phyloP scores from a whole-genome alignment of 2,888 invertebrate genomes.

The Mesorhabditis belari region DNA sequence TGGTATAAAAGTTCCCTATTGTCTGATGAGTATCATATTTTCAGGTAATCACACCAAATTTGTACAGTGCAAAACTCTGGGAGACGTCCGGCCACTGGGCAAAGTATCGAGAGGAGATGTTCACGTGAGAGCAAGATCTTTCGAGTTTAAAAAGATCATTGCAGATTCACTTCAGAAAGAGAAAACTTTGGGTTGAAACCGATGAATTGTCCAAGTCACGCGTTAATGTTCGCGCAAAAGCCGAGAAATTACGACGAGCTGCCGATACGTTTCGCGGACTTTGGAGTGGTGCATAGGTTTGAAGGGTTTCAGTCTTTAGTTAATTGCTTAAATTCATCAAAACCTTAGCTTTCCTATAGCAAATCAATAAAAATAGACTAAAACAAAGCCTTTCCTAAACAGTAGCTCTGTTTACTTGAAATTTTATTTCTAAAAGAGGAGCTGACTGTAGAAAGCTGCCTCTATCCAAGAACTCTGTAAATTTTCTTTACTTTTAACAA shows the following conservation, averaged over 20 bases:
- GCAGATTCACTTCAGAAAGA: constrained; percentile 60
- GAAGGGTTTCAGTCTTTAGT: constrained; percentile 69
- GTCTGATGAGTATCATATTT: too few relatives aligned
- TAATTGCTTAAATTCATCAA: constrained; percentile 55
- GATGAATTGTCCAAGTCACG: constrained; percentile 91
- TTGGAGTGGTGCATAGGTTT: constrained; percentile 84
- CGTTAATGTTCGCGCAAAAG: constrained; percentile 70
- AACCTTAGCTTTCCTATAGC: too few relatives aligned
- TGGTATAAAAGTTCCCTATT: too few relatives aligned
- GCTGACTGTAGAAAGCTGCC: too few relatives aligned
- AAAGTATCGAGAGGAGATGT: constrained; percentile 72
- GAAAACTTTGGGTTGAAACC: constrained; percentile 93
- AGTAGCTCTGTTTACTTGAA: too few relatives aligned
- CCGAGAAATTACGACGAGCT: constrained; percentile 89
- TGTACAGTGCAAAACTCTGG: constrained; percentile 73
- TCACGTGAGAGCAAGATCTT: constrained; percentile 24
- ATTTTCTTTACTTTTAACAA: too few relatives aligned
- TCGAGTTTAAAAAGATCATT: constrained; percentile 2
- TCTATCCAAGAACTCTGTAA: too few relatives aligned
- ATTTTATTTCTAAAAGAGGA: too few relatives aligned
- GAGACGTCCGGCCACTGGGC: constrained; percentile 97
- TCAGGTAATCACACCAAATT: constrained; percentile 36
- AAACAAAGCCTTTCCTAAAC: too few relatives aligned
- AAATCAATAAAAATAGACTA: too few relatives aligned
- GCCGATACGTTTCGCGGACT: constrained; percentile 88